phyloP scores from a whole-genome alignment of 1,140 invertebrate species.

The Bombus turneri region DNA sequence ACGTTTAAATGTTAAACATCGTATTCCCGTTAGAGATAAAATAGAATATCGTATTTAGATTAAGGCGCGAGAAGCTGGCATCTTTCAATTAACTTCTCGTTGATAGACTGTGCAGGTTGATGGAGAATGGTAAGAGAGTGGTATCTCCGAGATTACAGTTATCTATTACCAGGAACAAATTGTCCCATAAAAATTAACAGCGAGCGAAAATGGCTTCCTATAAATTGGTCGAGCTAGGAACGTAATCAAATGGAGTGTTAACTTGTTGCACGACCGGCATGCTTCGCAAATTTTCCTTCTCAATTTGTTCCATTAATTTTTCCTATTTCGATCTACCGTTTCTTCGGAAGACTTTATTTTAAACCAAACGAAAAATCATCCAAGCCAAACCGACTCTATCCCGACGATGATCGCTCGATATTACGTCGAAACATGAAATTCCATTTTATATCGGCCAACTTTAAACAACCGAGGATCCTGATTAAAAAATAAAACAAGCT shows the following conservation, averaged over 20 bases:
- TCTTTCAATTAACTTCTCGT: not conserved
- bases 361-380: not conserved
- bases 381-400: not conserved
- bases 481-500: not conserved
- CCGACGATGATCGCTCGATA: not conserved
- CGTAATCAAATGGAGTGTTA: conserved; percentile 6
- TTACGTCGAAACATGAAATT: not conserved
- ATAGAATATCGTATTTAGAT: not conserved
- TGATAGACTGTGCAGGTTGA: not conserved
- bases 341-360: not conserved
- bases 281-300: not conserved
- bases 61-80: not conserved
- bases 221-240: not conserved
- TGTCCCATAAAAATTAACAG: not conserved
- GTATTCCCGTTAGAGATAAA: not conserved
- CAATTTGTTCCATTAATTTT: too few relatives aligned
- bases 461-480: not conserved
- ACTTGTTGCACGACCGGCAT: conserved; percentile 13
- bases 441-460: not conserved
- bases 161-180: not conserved
- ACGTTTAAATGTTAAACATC: not conserved
- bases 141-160: not conserved
- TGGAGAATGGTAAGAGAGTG: not conserved
- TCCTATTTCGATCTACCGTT: too few relatives aligned
- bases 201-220: not conserved